phyloP scores from a whole-genome alignment of 2,113 vertebrate species.

The Andinoacara biseriatus region DNA sequence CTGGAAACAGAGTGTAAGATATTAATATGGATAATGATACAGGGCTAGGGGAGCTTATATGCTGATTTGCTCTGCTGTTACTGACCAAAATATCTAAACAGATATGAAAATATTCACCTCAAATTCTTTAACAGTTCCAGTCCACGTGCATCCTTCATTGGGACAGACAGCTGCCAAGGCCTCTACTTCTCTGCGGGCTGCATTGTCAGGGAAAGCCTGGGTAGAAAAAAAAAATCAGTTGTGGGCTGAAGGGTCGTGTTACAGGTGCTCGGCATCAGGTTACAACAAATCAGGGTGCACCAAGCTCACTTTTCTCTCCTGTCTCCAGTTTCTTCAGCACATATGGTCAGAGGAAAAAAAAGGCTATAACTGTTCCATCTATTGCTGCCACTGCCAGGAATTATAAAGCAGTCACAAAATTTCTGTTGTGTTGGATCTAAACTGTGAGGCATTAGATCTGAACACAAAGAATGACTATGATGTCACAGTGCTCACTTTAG shows the following conservation, averaged over 20 bases:
- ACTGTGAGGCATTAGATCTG: neutral
- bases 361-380: neutral
- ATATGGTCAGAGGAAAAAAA: constrained; percentile 1
- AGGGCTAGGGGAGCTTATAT: neutral
- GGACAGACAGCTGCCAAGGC: constrained; percentile 89
- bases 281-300: neutral
- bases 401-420: neutral
- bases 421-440: constrained; percentile 3
- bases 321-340: constrained; percentile 22
- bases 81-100: neutral
- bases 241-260: neutral
- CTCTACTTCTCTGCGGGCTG: constrained; percentile 93
- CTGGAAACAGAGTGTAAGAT: neutral
- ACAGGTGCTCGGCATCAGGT: constrained; percentile 16
- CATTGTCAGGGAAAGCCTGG: constrained; percentile 96
- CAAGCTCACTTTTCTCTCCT: constrained; percentile 13
- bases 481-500: neutral
- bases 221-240: constrained; percentile 18
- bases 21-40: neutral
- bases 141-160: constrained; percentile 91
- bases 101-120: constrained; percentile 80
- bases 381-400: neutral
- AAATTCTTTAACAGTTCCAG: constrained; percentile 92
- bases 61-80: neutral
- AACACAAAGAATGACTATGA: neutral